phyloP scores from a whole-genome alignment of 2,888 invertebrate genomes.

The Tridacna gigas region DNA sequence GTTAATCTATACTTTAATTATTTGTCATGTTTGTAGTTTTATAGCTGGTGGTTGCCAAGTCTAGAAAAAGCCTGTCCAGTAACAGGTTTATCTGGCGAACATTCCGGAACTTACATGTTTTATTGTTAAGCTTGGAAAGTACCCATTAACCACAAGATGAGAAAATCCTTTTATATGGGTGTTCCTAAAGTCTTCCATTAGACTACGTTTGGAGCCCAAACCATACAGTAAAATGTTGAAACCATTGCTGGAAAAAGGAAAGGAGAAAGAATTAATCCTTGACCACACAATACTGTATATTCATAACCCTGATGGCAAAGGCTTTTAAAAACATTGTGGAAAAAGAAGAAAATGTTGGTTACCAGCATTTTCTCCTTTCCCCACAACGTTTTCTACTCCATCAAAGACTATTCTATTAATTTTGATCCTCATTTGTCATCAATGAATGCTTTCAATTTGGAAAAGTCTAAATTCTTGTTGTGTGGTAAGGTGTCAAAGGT shows the following conservation, averaged over 20 bases:
- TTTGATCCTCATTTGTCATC: too few species aligned
- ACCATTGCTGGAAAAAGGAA: slow-evolving; percentile 89
- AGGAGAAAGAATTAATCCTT: not conserved
- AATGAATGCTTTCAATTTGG: too few species aligned
- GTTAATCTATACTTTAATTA: too few species aligned
- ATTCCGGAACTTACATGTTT: slow-evolving; percentile 88
- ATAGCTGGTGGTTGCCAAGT: too few species aligned
- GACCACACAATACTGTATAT: too few species aligned
- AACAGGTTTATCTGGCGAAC: too few species aligned
- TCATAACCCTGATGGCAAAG: too few species aligned
- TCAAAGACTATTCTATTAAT: too few species aligned
- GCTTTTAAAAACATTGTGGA: not conserved
- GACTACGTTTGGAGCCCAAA: slow-evolving; percentile 93
- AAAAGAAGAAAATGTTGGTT: not conserved
- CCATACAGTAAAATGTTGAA: slow-evolving; percentile 95
- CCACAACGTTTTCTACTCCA: not conserved
- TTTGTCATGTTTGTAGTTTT: too few species aligned
- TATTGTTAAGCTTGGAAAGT: slow-evolving; percentile 94
- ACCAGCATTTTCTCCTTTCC: not conserved
- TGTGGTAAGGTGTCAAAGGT: too few species aligned
- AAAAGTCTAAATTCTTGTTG: too few species aligned
- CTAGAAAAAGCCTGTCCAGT: too few species aligned
- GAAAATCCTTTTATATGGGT: slow-evolving; percentile 88
- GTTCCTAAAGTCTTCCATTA: slow-evolving; percentile 91
- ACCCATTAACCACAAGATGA: slow-evolving; percentile 94